Base-by-base conservation (phyloP, 2,113 vertebrate genomes). In the Conger conger region DNA sequence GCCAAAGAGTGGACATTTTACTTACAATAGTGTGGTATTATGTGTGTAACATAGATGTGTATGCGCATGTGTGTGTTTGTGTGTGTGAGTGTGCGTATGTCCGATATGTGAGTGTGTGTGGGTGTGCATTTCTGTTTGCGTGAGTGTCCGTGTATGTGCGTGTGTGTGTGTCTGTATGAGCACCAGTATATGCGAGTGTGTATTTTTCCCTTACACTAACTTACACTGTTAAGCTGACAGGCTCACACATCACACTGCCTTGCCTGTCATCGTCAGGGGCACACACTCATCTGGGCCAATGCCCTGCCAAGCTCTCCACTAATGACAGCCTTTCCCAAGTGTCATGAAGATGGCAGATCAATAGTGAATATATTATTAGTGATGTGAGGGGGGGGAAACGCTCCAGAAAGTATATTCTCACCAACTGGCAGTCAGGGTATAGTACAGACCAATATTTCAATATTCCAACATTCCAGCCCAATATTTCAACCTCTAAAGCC, bases 351-450 rank as follows among this genome's bases (percentile, higher is more conserved):
- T 13, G 36, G 57, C n/a, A 80, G 11, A 50, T 45, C 79, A 50
- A 45, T 45, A n/a, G 0, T 80, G 38, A 80, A 80, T 50, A 42
- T 80, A 30, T 80, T 80, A 80, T 80, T 50, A 38, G 79, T 50
- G 79, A 80, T 30, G 42, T 80, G 37, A 80, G 79, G 50, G 79
- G 23, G 76, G 38, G 42, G 79, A 63, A 20, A 27, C 13, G 23
- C 79, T 45, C 37, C 79, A 42, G 40, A 38, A 40, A n/a, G 79
- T 7, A n/a, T 50, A 27, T 80, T 50, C 23, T 80, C 42, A 80
- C 42, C 79, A 30, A 7, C 79, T 50, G 15, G 16, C 79, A 80
- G 79, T n/a, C 79, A 80, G 42, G 79, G 79, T 45, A 8, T 8
- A 80, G 79, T n/a, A 11, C 38, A 45, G 30, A 50, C 36, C 50